phyloP scores from a whole-genome alignment of 2,888 invertebrate species.

The Mellilla xanthometata region DNA sequence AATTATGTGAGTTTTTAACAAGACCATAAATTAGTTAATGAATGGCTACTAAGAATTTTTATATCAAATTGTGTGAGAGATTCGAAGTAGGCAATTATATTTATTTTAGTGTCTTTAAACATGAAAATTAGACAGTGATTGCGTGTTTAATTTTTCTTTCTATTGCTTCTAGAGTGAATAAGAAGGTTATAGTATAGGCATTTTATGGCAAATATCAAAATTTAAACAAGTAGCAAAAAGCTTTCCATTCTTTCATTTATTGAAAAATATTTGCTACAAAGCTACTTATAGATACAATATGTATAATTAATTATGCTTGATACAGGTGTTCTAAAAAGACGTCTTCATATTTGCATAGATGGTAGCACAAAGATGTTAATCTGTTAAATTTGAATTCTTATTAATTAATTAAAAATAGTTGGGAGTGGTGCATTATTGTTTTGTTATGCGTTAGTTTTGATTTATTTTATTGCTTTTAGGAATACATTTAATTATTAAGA shows the following conservation, averaged over 20 bases:
- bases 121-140: too few relatives aligned
- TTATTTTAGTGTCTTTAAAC: too few relatives aligned
- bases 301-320: not conserved
- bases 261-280: too few relatives aligned
- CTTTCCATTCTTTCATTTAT: too few relatives aligned
- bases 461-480: constrained; percentile 39
- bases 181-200: too few relatives aligned
- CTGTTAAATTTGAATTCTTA: constrained; percentile 23
- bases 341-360: constrained; percentile 30
- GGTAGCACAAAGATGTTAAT: constrained; percentile 1
- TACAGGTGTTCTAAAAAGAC: constrained; percentile 44
- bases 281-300: too few relatives aligned
- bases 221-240: too few relatives aligned
- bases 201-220: too few relatives aligned
- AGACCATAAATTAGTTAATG: constrained; percentile 13
- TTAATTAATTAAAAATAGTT: constrained; percentile 25
- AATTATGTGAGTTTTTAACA: constrained; percentile 12
- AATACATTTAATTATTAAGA: too few relatives aligned
- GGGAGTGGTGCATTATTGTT: constrained; percentile 29
- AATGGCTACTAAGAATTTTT: constrained; percentile 2
- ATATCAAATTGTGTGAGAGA: not conserved
- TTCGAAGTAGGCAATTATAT: too few relatives aligned
- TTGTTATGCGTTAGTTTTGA: constrained; percentile 31
- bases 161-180: too few relatives aligned
- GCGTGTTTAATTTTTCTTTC: too few relatives aligned